Conservation (phyloP, 2,113 vertebrate genomes). For the Epinephelus cyanopodus region DNA sequence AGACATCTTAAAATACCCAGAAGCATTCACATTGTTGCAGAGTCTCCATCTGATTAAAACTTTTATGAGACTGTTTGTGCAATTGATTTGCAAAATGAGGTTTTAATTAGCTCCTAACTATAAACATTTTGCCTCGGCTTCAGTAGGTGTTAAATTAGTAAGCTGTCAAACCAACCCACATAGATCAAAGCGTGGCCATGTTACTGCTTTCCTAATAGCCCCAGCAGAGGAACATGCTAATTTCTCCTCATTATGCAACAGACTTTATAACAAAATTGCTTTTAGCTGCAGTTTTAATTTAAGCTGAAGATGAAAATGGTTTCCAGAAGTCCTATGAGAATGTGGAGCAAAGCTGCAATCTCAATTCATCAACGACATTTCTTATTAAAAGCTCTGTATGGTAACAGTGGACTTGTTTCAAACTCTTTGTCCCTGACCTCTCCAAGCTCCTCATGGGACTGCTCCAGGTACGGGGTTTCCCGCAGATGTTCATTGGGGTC, state of each 20-base stretch:
- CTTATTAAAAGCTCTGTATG: neutral
- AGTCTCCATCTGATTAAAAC: neutral
- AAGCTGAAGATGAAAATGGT: conserved; percentile 12
- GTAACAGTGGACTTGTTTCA: neutral
- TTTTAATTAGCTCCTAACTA: neutral
- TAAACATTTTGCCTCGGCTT: conserved; percentile 17
- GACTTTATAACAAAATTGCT: conserved; percentile 1
- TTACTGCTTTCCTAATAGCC: conserved; percentile 17
- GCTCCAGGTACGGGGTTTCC: conserved; percentile 93
- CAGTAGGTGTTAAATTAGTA: conserved; percentile 56
- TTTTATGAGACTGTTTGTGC: neutral
- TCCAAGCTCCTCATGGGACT: conserved; percentile 94
- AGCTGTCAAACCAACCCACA: conserved; percentile 33
- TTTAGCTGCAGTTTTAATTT: neutral
- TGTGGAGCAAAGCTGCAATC: neutral
- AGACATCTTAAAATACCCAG: neutral
- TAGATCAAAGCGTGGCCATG: conserved; percentile 40
- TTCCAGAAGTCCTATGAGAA: neutral
- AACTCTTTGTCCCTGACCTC: conserved; percentile 84
- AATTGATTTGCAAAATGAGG: neutral
- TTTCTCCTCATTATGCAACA: conserved; percentile 26
- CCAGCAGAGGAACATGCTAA: conserved; percentile 32
- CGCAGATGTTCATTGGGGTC: conserved; percentile 90
- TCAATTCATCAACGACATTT: neutral
- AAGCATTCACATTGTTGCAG: neutral